Conservation (phyloP, 2,113 vertebrate genomes). For the Tachuris rubrigastra region DNA sequence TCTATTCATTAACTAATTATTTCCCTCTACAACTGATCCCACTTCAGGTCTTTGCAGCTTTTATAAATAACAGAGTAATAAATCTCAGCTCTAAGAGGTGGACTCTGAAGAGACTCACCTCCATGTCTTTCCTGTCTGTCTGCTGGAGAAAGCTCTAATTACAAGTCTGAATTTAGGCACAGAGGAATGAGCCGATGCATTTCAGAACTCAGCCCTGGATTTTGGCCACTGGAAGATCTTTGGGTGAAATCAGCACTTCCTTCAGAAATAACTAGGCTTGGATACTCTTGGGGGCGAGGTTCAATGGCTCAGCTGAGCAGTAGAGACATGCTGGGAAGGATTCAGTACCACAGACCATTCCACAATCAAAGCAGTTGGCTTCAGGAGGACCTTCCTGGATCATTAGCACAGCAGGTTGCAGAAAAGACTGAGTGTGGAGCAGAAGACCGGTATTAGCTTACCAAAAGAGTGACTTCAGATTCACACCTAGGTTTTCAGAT, state of each 20-base stretch:
- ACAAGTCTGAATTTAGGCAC: conserved; percentile 36
- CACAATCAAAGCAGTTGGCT: not conserved
- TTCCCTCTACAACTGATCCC: conserved; percentile 41
- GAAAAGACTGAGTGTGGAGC: not conserved
- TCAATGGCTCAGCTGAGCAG: not conserved
- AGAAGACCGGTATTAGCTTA: not conserved
- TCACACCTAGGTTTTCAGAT: not conserved
- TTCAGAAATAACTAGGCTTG: not conserved
- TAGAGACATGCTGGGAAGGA: not conserved
- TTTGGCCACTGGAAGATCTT: not conserved
- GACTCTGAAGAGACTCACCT: conserved; percentile 24
- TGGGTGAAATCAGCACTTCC: not conserved
- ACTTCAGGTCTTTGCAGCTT: conserved; percentile 33
- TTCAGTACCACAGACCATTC: not conserved
- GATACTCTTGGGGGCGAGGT: not conserved
- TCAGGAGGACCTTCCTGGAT: not conserved
- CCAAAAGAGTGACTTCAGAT: not conserved
- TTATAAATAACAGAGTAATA: conserved; percentile 58
- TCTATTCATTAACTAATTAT: conserved; percentile 49
- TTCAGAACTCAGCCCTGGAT: conserved; percentile 30
- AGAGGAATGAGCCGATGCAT: conserved; percentile 21
- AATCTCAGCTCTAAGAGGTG: conserved; percentile 44
- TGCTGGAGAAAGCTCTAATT: conserved; percentile 55
- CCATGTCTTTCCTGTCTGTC: conserved; percentile 54
- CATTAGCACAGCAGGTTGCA: not conserved